Percentiles rank a stretch among this genome's conserved stretches.
These are phyloP conservation scores for Drosophila ustulata DNA, from an alignment of 2,888 invertebrate genomes.

Conservation along the genomic window DNA sequence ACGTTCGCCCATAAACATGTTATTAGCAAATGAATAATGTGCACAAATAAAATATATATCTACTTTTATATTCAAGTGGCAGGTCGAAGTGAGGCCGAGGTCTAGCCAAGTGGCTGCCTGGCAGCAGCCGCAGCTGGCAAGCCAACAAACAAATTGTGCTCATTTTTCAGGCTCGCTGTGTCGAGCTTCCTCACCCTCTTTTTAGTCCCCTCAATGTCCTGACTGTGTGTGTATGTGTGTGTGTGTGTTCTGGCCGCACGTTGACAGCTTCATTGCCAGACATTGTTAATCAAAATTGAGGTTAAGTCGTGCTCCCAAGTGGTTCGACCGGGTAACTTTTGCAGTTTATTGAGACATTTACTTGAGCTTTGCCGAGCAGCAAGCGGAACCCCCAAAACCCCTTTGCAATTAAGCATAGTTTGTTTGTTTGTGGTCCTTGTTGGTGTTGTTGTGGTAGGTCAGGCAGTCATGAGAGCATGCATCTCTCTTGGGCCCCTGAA, in stretches of 20 bases:
- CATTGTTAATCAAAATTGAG: slow-evolving; percentile 81
- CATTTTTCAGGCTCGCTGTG: slow-evolving; percentile 68
- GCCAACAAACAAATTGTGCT: slow-evolving; percentile 70
- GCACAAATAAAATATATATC: slow-evolving; percentile 66
- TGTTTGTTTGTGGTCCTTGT: slow-evolving; percentile 49
- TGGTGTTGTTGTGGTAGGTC: slow-evolving; percentile 60
- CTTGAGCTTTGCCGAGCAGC: slow-evolving; percentile 53
- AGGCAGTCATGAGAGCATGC: slow-evolving; percentile 30
- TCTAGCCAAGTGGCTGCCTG: slow-evolving; percentile 46
- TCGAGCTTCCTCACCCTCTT: neutral
- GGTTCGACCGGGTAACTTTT: slow-evolving; percentile 47
- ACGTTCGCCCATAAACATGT: slow-evolving; percentile 67
- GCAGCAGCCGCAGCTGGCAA: slow-evolving; percentile 45
- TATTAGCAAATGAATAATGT: slow-evolving; percentile 70
- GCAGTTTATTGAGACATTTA: slow-evolving; percentile 69
- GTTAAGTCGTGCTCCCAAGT: slow-evolving; percentile 70
- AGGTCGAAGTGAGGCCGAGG: slow-evolving; percentile 12
- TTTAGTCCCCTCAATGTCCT: neutral
- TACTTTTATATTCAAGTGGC: slow-evolving; percentile 19
- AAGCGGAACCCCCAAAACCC: slow-evolving; percentile 33
- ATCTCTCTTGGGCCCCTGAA: neutral
- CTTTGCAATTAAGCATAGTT: slow-evolving; percentile 70
- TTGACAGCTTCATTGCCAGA: slow-evolving; percentile 79
- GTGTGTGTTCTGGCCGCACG: slow-evolving; percentile 53
- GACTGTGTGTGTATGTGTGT: slow-evolving; percentile 6